phyloP scores from a whole-genome alignment of 2,797 vertebrate genomes.

The Poecilia gillii region DNA sequence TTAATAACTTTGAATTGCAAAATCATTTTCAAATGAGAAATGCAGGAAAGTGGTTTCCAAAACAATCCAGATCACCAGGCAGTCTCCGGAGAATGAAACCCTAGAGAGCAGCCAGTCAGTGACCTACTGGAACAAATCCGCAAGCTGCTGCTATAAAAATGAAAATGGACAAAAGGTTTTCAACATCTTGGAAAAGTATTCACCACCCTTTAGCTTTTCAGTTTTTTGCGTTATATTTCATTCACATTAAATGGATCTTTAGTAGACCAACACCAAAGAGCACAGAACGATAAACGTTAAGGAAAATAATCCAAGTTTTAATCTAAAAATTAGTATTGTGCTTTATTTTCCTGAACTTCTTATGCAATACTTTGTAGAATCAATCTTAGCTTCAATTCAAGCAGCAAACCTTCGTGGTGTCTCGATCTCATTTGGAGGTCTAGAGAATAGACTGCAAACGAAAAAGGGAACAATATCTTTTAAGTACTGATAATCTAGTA shows the following conservation, averaged over 20 bases:
- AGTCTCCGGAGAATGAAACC: slow-evolving; percentile 3
- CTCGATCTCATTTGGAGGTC: neutral
- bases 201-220: neutral
- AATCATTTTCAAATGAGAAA: slow-evolving; percentile 24
- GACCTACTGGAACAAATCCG: slow-evolving; percentile 58
- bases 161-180: slow-evolving; percentile 12
- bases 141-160: slow-evolving; percentile 37
- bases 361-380: neutral
- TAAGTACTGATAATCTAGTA: neutral
- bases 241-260: neutral
- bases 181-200: neutral
- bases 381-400: neutral
- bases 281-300: neutral
- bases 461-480: neutral
- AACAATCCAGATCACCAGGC: slow-evolving; percentile 15
- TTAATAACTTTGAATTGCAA: slow-evolving; percentile 14
- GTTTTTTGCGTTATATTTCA: neutral
- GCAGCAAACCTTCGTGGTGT: neutral
- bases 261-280: neutral
- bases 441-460: neutral
- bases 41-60: slow-evolving; percentile 22
- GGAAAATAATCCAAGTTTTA: neutral
- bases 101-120: slow-evolving; percentile 25
- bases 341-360: neutral
- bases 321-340: neutral